phyloP scores from a whole-genome alignment of 2,888 invertebrate genomes.

The Pachliopta kotzebuea region DNA sequence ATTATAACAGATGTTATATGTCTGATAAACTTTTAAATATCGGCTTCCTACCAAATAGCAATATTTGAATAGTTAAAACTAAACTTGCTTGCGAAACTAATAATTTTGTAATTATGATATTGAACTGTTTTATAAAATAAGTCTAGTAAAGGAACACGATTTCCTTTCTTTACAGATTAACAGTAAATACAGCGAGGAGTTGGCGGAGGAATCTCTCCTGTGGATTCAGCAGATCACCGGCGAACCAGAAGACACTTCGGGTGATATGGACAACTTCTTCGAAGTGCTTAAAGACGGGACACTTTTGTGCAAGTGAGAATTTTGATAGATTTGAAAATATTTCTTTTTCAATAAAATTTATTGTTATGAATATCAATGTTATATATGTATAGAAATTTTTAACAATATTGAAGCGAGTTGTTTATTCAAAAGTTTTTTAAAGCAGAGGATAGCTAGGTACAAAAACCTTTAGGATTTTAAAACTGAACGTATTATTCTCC shows the following conservation, averaged over 20 bases:
- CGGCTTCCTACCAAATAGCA: too few species aligned
- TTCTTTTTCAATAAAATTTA: background rate
- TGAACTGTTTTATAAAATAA: background rate
- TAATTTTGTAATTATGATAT: too few species aligned
- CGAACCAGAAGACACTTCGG: constrained; percentile 91
- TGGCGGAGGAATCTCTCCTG: constrained; percentile 94
- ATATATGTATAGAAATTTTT: too few species aligned
- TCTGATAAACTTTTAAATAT: too few species aligned
- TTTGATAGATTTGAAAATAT: background rate
- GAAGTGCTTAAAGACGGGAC: constrained; percentile 95
- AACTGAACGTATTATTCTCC: background rate
- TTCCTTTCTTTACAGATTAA: constrained; percentile 89
- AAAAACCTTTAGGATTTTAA: background rate
- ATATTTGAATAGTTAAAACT: background rate
- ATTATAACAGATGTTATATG: too few species aligned
- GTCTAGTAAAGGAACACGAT: background rate
- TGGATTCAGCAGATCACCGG: constrained; percentile 94
- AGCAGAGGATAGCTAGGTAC: too few species aligned
- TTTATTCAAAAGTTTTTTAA: background rate
- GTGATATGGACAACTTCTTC: constrained; percentile 96
- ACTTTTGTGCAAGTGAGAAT: constrained; percentile 91
- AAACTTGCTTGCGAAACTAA: too few species aligned
- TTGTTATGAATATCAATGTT: background rate
- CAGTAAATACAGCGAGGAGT: constrained; percentile 97
- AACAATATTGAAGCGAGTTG: background rate